Evolutionary conservation across 2,113 vertebrate species (phyloP).

Genomic region (Stigmatopora argus): DNA sequence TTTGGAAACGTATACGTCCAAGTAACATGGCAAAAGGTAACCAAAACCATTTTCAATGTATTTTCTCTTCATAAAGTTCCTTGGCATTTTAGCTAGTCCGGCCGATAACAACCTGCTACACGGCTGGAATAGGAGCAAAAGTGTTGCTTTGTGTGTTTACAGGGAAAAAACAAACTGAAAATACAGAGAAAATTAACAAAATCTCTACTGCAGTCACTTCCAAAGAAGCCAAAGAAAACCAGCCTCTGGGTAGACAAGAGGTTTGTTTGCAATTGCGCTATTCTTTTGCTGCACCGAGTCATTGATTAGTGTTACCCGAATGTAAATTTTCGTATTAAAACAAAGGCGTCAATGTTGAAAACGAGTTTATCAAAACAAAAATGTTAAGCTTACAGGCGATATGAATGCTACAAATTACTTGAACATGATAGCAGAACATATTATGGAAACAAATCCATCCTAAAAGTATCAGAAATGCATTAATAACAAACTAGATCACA

Average conservation of each 20-base stretch:
- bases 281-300: neutral
- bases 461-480: no score
- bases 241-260: slow-evolving; percentile 40
- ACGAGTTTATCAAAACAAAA: no score
- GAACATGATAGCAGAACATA: no score
- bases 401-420: no score
- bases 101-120: neutral
- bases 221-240: slow-evolving; percentile 71
- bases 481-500: no score
- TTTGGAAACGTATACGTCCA: slow-evolving; percentile 6
- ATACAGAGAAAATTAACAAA: slow-evolving; percentile 57
- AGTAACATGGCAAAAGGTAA: slow-evolving; percentile 72
- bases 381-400: no score
- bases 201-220: slow-evolving; percentile 27
- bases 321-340: neutral
- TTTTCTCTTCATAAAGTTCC: neutral
- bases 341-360: neutral
- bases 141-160: slow-evolving; percentile 16
- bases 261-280: slow-evolving; percentile 12
- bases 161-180: slow-evolving; percentile 57
- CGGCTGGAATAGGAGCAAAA: neutral
- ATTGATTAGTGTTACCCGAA: neutral
- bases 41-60: slow-evolving; percentile 19
- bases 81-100: neutral
- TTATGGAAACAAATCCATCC: no score